Conservation (phyloP, 2,113 vertebrate genomes). For the Saccopteryx leptura region DNA sequence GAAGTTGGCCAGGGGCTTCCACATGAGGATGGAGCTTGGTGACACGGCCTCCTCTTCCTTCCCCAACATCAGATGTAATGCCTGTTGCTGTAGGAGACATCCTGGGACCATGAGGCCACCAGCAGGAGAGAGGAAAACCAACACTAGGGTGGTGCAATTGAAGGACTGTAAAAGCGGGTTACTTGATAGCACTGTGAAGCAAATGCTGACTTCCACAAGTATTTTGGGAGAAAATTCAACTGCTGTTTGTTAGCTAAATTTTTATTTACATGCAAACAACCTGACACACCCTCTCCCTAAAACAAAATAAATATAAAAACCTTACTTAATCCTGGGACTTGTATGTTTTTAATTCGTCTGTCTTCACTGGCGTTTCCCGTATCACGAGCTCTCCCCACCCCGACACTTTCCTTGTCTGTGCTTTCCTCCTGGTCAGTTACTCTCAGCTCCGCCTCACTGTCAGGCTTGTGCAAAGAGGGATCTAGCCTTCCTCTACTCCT, state of each 20-base stretch:
- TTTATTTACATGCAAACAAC: not conserved
- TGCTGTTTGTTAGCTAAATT: not conserved
- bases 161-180: not conserved
- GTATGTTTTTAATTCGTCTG: not conserved
- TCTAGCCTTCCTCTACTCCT: not conserved
- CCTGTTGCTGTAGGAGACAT: accelerated
- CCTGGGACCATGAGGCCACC: not conserved
- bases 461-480: not conserved
- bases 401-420: not conserved
- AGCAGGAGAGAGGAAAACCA: not conserved
- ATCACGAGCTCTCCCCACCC: not conserved
- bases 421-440: no score
- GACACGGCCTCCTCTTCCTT: not conserved
- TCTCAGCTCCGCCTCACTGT: not conserved
- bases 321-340: not conserved
- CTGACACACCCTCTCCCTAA: not conserved
- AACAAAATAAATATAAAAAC: not conserved
- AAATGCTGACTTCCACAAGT: not conserved
- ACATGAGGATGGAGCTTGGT: accelerated
- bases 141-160: accelerated
- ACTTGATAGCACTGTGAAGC: not conserved
- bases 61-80: not conserved
- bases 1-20: not conserved
- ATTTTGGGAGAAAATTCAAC: not conserved
- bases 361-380: not conserved